Evolutionary conservation across 2,797 vertebrate genomes (phyloP), one percentile per base, ranked within the genome.

Genomic region (Brotula barbata): DNA sequence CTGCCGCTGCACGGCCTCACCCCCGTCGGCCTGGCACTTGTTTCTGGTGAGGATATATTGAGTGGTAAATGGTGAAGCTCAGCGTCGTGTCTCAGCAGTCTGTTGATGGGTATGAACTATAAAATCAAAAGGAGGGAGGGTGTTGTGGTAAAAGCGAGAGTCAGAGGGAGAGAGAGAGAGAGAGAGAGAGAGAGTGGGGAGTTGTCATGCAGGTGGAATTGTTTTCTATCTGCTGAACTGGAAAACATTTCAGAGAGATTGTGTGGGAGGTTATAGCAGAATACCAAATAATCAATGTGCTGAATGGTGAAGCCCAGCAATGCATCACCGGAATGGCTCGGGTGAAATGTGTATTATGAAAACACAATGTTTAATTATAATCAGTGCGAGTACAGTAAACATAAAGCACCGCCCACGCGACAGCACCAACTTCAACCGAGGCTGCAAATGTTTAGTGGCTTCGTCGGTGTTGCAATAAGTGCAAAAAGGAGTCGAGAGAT

Each of bases 161-260:
- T n/a, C n/a, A n/a, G n/a, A n/a, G n/a, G n/a, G n/a, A n/a, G n/a
- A n/a, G n/a, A n/a, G n/a, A n/a, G n/a, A n/a, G n/a, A n/a, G n/a
- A n/a, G n/a, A n/a, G n/a, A 69, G 54, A 6, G 34, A 69, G 54
- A 56, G 74, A 71, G 64, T 76, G 71, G 11, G 34, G 72, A 69
- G 80, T 81, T 84, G 69, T 73, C 75, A 58, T 62, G 80, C 82
- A 78, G 81, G 83, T 86, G 76, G 75, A 74, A 88, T 85, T 85
- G 82, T 85, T 87, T 86, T 87, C 77, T 75, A 79, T 82, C 78
- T 71, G 70, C 77, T 81, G 76, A 84, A 73, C 81, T 81, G 75
- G 75, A 85, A 88, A 82, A 82, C 61, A 81, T 82, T 77, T 85
- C 61, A 64, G 63, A 67, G 73, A 76, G 63, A 74, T 50, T 41